These are phyloP conservation scores for Lucinisca nassula DNA, from an alignment of 2,888 invertebrate species.

Conservation along the genomic window DNA sequence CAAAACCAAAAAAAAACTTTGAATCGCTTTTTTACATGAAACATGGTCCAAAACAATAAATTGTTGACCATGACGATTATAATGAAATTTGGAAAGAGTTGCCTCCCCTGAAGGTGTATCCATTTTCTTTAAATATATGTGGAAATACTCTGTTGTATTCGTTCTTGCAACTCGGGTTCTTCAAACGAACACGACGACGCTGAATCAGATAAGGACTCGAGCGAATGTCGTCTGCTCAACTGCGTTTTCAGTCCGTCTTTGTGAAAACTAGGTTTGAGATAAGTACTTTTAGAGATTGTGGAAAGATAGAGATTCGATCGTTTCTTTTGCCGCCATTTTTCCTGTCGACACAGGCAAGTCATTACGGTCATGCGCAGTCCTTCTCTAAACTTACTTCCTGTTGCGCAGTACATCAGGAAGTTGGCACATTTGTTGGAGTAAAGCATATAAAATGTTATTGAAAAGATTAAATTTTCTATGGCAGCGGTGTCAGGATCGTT, in stretches of 20 bases:
- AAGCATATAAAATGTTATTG: conserved; percentile 78
- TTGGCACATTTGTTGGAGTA: conserved; percentile 82
- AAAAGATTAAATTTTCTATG: conserved; percentile 72
- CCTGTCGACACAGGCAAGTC: conserved; percentile 18
- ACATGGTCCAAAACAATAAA: too few relatives aligned
- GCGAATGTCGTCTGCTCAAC: background rate
- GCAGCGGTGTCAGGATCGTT: conserved; percentile 62
- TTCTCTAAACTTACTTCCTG: conserved; percentile 75
- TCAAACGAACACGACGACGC: background rate
- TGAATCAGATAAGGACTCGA: background rate
- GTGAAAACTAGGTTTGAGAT: background rate
- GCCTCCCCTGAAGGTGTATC: too few relatives aligned
- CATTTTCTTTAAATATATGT: background rate
- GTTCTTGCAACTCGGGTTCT: background rate
- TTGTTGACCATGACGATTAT: too few relatives aligned
- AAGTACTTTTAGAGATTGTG: background rate
- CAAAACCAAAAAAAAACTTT: too few relatives aligned
- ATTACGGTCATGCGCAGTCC: conserved; percentile 57
- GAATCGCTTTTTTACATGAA: too few relatives aligned
- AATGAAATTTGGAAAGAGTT: too few relatives aligned
- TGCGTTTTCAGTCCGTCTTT: background rate
- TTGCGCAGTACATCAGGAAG: conserved; percentile 77
- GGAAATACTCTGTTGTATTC: background rate
- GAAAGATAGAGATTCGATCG: background rate
- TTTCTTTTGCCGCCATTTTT: conserved; percentile 8